Evolutionary conservation across 2,113 vertebrate species (phyloP), one percentile per base, ranked within the genome.

Genomic region (Synchiropus splendidus): DNA sequence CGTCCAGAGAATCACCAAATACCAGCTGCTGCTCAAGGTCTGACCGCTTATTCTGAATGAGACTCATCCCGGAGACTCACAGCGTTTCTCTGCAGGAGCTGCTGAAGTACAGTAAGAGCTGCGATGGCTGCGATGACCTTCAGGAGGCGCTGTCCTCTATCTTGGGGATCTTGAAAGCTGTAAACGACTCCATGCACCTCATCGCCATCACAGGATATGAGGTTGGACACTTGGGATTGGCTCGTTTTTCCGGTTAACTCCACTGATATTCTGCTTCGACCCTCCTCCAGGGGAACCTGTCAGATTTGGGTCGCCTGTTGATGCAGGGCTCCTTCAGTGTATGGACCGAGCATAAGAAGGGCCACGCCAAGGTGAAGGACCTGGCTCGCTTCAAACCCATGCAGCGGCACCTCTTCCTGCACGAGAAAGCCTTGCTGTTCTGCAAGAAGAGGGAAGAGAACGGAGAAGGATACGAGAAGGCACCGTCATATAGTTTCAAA

Each of bases 121-220:
- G 92, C 1, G 90, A 91, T 8, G 94, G 93, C 3, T 87, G 87
- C 0, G 88, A 90, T 42, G 93, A 94, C 79, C 89, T 98, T 10
- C 93, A 98, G 78, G 89, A 94, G 67, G 95, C 95, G 0, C 86
- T 99, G 9, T 87, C 88, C n/a, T 94, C 94, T 60, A 99, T 99
- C 43, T 67, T 99, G 71, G 94, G 93, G 52, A 97, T 98, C 81
- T 88, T 99, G 48, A 99, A 99, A 74, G 92, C 94, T 0, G 92
- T 98, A 21, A 99, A 99, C 13, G 95, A 99, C 80, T 99, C 95
- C 54, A 98, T 98, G 94, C 95, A 99, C 66, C 92, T 97, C 59
- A 97, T 98, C 12, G 94, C 95, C 62, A 97, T 99, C 76, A 99
- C 95, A 3, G 95, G 95, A 81, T 99, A 93, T 0, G 95, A 98